These are phyloP conservation scores for Rhyacichthys aspro DNA, from an alignment of 2,797 vertebrate species.

Conservation along the genomic window DNA sequence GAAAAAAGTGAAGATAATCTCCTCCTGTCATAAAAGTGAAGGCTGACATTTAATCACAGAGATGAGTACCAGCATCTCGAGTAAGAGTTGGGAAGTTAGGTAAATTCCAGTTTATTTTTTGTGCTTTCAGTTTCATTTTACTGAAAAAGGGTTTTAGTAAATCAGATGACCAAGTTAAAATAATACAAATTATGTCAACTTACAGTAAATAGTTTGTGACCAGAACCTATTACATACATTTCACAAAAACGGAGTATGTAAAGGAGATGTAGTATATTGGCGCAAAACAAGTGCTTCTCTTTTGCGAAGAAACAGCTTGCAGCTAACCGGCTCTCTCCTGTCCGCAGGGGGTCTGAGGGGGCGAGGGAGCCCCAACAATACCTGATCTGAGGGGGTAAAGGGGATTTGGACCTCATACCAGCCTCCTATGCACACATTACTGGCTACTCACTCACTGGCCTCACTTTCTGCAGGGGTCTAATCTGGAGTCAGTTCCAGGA, in stretches of 20 bases:
- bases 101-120: background rate
- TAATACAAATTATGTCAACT: no score
- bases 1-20: background rate
- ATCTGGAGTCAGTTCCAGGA: constrained; percentile 42
- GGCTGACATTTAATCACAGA: background rate
- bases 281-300: constrained; percentile 39
- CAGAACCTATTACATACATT: no score
- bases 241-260: background rate
- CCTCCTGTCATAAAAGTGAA: constrained; percentile 1
- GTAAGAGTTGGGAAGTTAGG: no score
- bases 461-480: constrained; percentile 41
- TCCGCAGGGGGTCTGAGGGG: constrained; percentile 63
- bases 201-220: no score
- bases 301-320: constrained; percentile 54
- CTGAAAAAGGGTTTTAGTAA: no score
- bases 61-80: constrained; percentile 15
- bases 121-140: no score
- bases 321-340: constrained; percentile 38
- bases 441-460: constrained; percentile 12
- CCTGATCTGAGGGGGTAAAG: constrained; percentile 40
- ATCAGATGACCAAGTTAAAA: no score
- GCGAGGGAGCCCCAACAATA: constrained; percentile 66
- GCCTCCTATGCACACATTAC: constrained; percentile 18
- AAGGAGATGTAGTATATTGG: background rate
- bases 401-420: constrained; percentile 64